A percentile compares a stretch with the other conserved stretches of the same genome.
Conservation (phyloP, 2,113 vertebrate genomes). For the Andinoacara biseriatus region DNA sequence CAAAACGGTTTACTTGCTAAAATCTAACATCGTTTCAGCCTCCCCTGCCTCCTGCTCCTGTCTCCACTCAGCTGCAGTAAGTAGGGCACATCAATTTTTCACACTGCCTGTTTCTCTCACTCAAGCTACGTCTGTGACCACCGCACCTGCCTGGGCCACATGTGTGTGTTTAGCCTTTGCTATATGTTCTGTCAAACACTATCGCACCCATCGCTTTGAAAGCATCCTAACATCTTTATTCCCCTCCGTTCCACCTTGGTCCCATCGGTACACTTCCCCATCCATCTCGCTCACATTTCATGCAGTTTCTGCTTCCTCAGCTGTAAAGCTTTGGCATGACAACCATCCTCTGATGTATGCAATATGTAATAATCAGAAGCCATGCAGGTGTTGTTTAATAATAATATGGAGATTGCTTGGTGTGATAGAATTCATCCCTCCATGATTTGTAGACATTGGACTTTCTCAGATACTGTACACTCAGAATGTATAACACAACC, state of each 20-base stretch:
- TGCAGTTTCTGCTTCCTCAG: neutral
- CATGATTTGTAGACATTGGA: slow-evolving; percentile 8
- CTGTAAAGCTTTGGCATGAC: slow-evolving; percentile 22
- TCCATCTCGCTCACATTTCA: slow-evolving; percentile 33
- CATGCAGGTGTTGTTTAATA: slow-evolving; percentile 18
- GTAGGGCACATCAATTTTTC: slow-evolving; percentile 78
- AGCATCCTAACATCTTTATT: slow-evolving; percentile 3
- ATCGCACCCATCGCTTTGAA: slow-evolving; percentile 18
- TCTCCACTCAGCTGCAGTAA: slow-evolving; percentile 72
- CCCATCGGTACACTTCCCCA: slow-evolving; percentile 2
- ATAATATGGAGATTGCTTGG: slow-evolving; percentile 48
- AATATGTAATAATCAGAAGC: slow-evolving; percentile 30
- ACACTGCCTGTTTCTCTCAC: slow-evolving; percentile 65
- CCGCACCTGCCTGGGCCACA: slow-evolving; percentile 60
- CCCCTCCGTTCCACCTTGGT: neutral
- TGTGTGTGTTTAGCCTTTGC: slow-evolving; percentile 13
- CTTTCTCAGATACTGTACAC: slow-evolving; percentile 22
- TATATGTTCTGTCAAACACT: slow-evolving; percentile 1
- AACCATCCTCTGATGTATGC: slow-evolving; percentile 31
- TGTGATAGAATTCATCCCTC: neutral
- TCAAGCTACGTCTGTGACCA: slow-evolving; percentile 55
- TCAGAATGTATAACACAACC: neutral
- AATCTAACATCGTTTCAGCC: slow-evolving; percentile 66
- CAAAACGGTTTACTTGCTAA: slow-evolving; percentile 48
- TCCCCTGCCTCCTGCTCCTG: slow-evolving; percentile 42